Percentiles rank a stretch among this genome's conserved stretches.
phyloP scores from a whole-genome alignment of 1,140 invertebrate genomes.

The Bradynema listronoti region DNA sequence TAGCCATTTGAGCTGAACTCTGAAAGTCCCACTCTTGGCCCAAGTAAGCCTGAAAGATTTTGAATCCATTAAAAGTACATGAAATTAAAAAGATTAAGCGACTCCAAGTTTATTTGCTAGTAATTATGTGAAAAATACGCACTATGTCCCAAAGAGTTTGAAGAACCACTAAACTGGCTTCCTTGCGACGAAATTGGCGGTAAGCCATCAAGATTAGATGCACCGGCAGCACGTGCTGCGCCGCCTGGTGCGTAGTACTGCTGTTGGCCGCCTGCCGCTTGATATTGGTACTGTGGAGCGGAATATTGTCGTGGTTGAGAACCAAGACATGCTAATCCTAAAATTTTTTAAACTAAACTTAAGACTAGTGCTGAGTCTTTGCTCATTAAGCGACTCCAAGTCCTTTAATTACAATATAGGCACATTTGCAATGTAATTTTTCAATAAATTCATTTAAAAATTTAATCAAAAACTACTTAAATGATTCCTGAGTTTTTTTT shows the following conservation, averaged over 20 bases:
- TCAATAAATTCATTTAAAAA: no score
- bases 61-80: background rate
- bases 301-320: constrained; percentile 6
- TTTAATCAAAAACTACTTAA: no score
- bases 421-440: no score
- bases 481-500: no score
- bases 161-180: background rate
- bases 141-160: no score
- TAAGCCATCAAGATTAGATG: constrained; percentile 2
- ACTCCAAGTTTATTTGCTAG: no score
- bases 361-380: no score
- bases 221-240: background rate
- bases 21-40: constrained; percentile 24
- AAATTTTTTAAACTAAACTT: no score
- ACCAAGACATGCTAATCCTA: background rate
- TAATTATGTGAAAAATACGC: no score
- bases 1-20: constrained; percentile 55
- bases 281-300: background rate
- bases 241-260: background rate
- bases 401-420: no score
- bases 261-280: background rate
- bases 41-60: constrained; percentile 26
- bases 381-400: no score
- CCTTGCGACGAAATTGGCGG: constrained; percentile 6
- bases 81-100: no score